Evolutionary conservation across 2,113 vertebrate species (phyloP).

Genomic region (Loxodonta africana): DNA sequence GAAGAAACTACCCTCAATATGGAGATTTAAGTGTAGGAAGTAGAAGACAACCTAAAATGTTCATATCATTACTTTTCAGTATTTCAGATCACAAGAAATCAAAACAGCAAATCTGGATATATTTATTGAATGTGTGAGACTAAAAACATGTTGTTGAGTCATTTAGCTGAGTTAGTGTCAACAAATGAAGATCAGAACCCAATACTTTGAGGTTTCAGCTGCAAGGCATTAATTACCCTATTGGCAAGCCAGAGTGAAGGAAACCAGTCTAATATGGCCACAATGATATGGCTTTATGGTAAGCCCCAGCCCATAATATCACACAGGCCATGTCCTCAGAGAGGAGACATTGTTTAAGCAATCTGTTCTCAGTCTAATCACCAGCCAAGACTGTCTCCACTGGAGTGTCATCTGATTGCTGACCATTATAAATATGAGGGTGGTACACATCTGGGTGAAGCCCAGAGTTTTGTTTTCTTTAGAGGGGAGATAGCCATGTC

Average conservation of each 20-base stretch:
- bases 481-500: background rate
- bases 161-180: background rate
- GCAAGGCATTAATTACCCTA: background rate
- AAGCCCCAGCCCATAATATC: background rate
- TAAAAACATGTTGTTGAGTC: background rate
- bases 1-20: background rate
- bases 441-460: background rate
- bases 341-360: background rate
- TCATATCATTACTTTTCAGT: slow-evolving; percentile 34
- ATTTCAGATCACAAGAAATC: slow-evolving; percentile 61
- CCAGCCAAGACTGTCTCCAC: background rate
- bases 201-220: background rate
- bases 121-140: background rate
- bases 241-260: background rate
- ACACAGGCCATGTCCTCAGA: background rate
- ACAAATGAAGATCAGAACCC: background rate
- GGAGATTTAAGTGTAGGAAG: slow-evolving; percentile 23
- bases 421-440: background rate
- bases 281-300: background rate
- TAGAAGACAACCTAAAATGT: slow-evolving; percentile 19
- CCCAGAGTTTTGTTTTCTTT: background rate
- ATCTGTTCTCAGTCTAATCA: background rate
- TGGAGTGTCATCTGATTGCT: background rate
- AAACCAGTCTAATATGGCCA: background rate
- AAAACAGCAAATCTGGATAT: slow-evolving; percentile 38